phyloP scores from a whole-genome alignment of 2,888 invertebrate genomes.

The Apotomis turbidana region DNA sequence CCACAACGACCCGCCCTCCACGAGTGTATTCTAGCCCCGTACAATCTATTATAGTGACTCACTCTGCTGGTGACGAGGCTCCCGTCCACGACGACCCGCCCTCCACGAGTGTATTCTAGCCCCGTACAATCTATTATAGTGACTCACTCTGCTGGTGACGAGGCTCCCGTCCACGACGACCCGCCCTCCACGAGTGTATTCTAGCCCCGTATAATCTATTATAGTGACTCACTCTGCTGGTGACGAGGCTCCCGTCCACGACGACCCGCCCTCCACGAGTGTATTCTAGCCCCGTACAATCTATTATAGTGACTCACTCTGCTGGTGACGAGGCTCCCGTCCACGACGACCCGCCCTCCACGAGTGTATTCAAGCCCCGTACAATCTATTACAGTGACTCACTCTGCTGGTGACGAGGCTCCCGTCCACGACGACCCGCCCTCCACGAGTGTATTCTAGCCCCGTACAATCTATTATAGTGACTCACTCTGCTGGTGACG shows the following conservation, averaged over 20 bases:
- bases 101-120: too few species aligned
- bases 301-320: slow-evolving; percentile 78
- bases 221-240: slow-evolving; percentile 86
- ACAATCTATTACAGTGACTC: slow-evolving; percentile 62
- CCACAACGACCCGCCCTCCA: slow-evolving; percentile 87
- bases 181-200: slow-evolving; percentile 85
- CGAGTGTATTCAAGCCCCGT: too few species aligned
- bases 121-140: not conserved
- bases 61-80: slow-evolving; percentile 91
- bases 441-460: too few species aligned
- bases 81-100: slow-evolving; percentile 88
- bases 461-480: not conserved
- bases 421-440: slow-evolving; percentile 88
- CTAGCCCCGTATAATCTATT: too few species aligned
- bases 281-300: too few species aligned
- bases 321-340: slow-evolving; percentile 91
- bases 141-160: slow-evolving; percentile 90
- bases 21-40: too few species aligned
- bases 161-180: slow-evolving; percentile 89
- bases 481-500: slow-evolving; percentile 90
- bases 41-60: slow-evolving; percentile 62
- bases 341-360: slow-evolving; percentile 87
- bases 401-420: slow-evolving; percentile 91
- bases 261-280: slow-evolving; percentile 87
- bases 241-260: slow-evolving; percentile 89